Evolutionary conservation across 2,797 vertebrate species (phyloP).

Genomic region (Pseudochirops corinnae): DNA sequence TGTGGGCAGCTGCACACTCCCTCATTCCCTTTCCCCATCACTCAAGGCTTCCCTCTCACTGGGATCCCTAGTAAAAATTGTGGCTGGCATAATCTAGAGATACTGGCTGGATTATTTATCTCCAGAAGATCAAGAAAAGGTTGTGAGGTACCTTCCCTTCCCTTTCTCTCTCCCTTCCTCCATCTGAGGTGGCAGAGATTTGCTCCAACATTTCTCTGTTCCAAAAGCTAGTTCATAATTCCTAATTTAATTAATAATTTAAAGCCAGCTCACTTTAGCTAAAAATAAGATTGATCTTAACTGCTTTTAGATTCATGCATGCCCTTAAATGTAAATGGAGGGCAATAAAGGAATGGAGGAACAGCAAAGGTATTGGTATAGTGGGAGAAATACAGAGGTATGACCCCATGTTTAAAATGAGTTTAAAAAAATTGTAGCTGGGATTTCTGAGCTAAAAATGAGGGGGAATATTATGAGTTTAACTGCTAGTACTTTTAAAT

Average conservation of each 20-base stretch:
- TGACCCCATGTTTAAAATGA: neutral
- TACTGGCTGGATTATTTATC: neutral
- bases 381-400: neutral
- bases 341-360: neutral
- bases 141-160: neutral
- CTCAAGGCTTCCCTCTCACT: neutral
- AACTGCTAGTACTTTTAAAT: neutral
- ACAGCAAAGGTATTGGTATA: neutral
- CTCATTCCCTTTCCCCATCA: neutral
- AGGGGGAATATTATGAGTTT: neutral
- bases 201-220: neutral
- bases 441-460: neutral
- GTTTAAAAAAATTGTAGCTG: neutral
- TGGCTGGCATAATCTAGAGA: neutral
- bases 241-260: constrained; percentile 1
- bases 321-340: neutral
- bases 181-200: neutral
- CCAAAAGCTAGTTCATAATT: neutral
- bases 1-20: neutral
- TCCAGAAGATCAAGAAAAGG: neutral
- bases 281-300: neutral
- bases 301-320: neutral
- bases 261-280: neutral
- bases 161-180: neutral
- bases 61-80: neutral